Base-by-base conservation (phyloP, 2,797 vertebrate genomes). In the Tarsius wallacei region DNA sequence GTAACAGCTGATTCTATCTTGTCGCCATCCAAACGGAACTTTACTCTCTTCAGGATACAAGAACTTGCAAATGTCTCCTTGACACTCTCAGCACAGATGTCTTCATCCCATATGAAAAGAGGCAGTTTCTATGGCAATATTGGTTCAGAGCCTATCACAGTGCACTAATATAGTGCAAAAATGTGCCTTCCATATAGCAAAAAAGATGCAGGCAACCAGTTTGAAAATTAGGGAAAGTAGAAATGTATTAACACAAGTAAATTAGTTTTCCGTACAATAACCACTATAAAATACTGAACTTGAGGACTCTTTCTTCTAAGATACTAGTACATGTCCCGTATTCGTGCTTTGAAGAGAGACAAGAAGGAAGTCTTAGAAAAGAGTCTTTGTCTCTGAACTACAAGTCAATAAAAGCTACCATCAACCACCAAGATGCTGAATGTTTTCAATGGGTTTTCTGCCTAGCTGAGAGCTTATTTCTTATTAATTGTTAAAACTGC, bases 101-200 rank as follows among this genome's bases (percentile, higher is more conserved):
- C 95, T 98, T 98, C 97, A 99, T 99, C 99, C 96, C 99, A 99
- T 98, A 93, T 98, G 98, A 99, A 99, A 99, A 99, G 99, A 99
- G 99, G 99, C 99, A 99, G 99, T 99, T 99, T 99, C 98, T 99
- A 99, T 99, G 99, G 99, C 99, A 99, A 99, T 99, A 99, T 98
- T 99, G 99, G 99, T 99, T 99, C 99, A 99, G 99, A 99, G 99
- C 99, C 99, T 99, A 99, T 99, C 99, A 99, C 99, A 99, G 99
- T 99, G 99, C 99, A 99, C 99, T 99, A 99, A 99, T 99, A 99
- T 99, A 99, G 99, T 99, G 99, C 99, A 99, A 99, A 99, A 99
- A 99, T 99, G 99, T 98, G 99, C 99, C 99, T 99, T 99, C 99
- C 99, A 98, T 97, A 96, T 99, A 99, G 99, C 98, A 98, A 99